Evolutionary conservation across 1,140 invertebrate species (phyloP).

Genomic region (Sitobion miscanthi): DNA sequence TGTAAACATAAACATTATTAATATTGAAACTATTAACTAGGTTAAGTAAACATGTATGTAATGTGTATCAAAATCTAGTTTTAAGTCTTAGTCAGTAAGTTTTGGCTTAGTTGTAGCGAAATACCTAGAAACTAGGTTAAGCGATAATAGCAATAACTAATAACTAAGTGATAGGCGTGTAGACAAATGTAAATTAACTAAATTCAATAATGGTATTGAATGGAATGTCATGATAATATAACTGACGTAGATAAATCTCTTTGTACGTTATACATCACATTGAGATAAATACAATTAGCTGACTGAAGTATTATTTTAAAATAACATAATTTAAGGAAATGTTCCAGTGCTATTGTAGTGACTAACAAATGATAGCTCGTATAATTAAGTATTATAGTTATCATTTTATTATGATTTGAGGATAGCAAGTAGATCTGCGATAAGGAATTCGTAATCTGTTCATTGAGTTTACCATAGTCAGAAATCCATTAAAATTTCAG

Average conservation of each 20-base stretch:
- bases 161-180: too few relatives aligned
- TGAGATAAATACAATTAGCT: background rate
- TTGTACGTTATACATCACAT: background rate
- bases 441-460: too few relatives aligned
- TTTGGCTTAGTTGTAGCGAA: too few relatives aligned
- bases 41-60: too few relatives aligned
- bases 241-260: rapidly evolving
- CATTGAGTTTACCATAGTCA: too few relatives aligned
- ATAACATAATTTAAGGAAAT: background rate
- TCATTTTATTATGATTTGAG: background rate
- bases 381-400: background rate
- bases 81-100: too few relatives aligned
- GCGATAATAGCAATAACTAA: too few relatives aligned
- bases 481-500: too few relatives aligned
- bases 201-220: background rate
- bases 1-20: too few relatives aligned
- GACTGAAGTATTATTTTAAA: background rate
- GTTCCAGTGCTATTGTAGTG: background rate
- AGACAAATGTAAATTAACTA: background rate
- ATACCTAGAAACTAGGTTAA: too few relatives aligned
- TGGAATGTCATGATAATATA: background rate
- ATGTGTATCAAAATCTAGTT: too few relatives aligned
- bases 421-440: background rate
- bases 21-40: too few relatives aligned
- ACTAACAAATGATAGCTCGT: background rate